Evolutionary conservation across 2,113 vertebrate genomes (phyloP).

Genomic region (Oceanodroma tethys): DNA sequence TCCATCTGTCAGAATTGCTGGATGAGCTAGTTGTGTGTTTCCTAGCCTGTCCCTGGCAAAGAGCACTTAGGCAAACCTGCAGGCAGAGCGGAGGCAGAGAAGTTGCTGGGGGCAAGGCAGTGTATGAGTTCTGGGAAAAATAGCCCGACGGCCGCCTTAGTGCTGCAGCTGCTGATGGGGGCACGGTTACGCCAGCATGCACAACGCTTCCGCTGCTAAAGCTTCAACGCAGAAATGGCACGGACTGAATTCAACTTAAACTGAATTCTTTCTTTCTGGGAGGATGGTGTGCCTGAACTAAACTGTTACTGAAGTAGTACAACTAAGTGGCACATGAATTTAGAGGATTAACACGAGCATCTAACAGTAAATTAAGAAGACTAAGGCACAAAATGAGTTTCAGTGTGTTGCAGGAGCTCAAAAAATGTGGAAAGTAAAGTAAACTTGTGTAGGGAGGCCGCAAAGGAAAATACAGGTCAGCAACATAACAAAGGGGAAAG

Average conservation of each 20-base stretch:
- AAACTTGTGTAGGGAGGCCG: accelerated
- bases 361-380: neutral
- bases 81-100: neutral
- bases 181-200: neutral
- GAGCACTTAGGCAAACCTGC: neutral
- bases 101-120: neutral
- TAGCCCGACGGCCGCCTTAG: neutral
- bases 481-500: neutral
- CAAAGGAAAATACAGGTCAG: neutral
- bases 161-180: neutral
- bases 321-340: neutral
- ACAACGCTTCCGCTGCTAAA: neutral
- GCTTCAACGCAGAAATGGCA: neutral
- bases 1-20: neutral
- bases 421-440: neutral
- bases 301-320: neutral
- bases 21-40: neutral
- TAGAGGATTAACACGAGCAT: neutral
- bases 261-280: neutral
- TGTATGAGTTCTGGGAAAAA: neutral
- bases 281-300: neutral
- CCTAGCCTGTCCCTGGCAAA: neutral
- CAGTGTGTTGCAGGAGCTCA: neutral
- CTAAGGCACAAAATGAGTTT: neutral
- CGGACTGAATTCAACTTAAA: neutral